Percentiles rank a stretch among this genome's conserved stretches.
Evolutionary conservation across 2,797 vertebrate genomes (phyloP).

Genomic region (Lacerta agilis): DNA sequence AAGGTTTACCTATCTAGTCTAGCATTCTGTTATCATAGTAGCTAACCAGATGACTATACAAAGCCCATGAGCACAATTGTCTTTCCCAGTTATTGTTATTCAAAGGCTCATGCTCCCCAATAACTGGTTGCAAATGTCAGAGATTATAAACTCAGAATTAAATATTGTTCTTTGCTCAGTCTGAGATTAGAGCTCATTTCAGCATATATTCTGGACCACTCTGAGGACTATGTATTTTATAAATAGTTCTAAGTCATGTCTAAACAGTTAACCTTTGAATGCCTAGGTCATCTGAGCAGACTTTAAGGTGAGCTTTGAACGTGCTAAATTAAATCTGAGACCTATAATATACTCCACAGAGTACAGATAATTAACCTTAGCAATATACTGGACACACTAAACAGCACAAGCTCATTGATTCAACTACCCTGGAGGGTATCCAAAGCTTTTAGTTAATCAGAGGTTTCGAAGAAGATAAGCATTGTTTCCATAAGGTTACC

Average conservation of each 20-base stretch:
- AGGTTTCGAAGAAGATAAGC: background rate
- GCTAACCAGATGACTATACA: no score
- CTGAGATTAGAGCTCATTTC: background rate
- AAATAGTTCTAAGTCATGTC: background rate
- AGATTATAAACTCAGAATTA: background rate
- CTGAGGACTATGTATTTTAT: background rate
- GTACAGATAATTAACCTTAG: conserved; percentile 15
- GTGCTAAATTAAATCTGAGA: conserved; percentile 15
- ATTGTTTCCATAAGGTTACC: background rate
- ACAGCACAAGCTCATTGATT: background rate
- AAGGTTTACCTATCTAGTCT: no score
- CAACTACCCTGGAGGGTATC: background rate
- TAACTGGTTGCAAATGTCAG: background rate
- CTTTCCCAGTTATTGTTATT: no score
- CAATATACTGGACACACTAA: background rate
- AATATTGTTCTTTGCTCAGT: background rate
- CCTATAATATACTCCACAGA: conserved; percentile 12
- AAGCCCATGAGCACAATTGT: no score
- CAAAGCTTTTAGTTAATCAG: conserved; percentile 21
- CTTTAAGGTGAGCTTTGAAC: conserved; percentile 8
- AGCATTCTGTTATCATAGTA: no score
- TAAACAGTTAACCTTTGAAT: background rate
- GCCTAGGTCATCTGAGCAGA: background rate
- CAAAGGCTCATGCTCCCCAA: no score
- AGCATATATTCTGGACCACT: background rate